A percentile compares a stretch with the other conserved stretches of the same genome.
Evolutionary conservation across 2,113 vertebrate genomes (phyloP).

Genomic region (Psilopogon haemacephalus): DNA sequence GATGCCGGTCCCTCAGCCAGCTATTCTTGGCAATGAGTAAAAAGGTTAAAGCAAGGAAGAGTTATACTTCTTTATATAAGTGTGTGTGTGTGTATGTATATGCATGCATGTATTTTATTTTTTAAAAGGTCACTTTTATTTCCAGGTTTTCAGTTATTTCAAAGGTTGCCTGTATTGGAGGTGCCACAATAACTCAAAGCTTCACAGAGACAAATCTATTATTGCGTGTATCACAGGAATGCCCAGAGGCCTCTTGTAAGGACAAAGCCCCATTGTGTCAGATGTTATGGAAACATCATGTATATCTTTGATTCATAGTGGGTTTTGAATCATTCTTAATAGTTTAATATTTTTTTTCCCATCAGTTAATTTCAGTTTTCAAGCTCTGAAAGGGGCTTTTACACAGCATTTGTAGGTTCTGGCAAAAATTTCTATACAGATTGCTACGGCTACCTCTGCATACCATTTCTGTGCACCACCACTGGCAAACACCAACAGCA

Average conservation of each 20-base stretch:
- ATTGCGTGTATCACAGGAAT: constrained; percentile 20
- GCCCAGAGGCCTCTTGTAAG: constrained; percentile 38
- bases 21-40: constrained; percentile 50
- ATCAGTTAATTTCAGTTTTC: constrained; percentile 45
- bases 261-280: constrained; percentile 56
- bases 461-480: neutral
- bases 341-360: constrained; percentile 17
- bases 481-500: neutral
- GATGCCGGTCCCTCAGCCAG: constrained; percentile 35
- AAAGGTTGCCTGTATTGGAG: neutral
- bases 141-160: constrained; percentile 59
- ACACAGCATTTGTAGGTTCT: neutral
- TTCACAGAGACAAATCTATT: constrained; percentile 37
- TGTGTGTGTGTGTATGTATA: neutral
- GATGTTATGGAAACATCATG: constrained; percentile 32
- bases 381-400: constrained; percentile 41
- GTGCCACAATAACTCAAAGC: constrained; percentile 32
- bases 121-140: constrained; percentile 41
- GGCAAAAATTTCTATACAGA: neutral
- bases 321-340: constrained; percentile 42
- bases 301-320: constrained; percentile 40
- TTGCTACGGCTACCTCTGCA: neutral
- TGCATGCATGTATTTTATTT: constrained; percentile 4
- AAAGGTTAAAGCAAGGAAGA: constrained; percentile 43
- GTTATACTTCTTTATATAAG: neutral